These are phyloP conservation scores for Pollenia labialis DNA, from an alignment of 2,888 invertebrate species.

Conservation along the genomic window DNA sequence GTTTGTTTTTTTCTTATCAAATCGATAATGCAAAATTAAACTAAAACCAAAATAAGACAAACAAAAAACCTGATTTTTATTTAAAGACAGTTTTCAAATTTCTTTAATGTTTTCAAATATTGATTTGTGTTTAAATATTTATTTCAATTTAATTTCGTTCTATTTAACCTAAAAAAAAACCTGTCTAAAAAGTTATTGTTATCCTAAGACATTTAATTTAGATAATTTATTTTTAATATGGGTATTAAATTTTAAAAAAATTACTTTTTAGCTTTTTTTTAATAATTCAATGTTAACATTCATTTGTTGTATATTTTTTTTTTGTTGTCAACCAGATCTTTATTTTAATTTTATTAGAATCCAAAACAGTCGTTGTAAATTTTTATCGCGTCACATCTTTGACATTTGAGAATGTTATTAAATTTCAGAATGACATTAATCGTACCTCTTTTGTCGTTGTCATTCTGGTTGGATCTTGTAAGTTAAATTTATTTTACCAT, in stretches of 20 bases:
- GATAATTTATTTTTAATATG: too few species aligned
- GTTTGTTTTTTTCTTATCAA: constrained; percentile 25
- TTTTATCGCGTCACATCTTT: constrained; percentile 34
- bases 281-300: not conserved
- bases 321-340: not conserved
- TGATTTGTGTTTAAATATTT: not conserved
- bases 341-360: not conserved
- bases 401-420: constrained; percentile 36
- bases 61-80: not conserved
- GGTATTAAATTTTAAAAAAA: too few species aligned
- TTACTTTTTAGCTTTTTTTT: too few species aligned
- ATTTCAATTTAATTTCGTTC: too few species aligned
- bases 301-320: not conserved
- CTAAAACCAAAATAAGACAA: constrained; percentile 31
- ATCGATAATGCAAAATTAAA: constrained; percentile 64
- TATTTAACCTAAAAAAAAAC: too few species aligned
- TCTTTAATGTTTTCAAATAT: constrained; percentile 8
- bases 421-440: constrained; percentile 29
- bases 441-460: not conserved
- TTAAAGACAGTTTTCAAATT: not conserved
- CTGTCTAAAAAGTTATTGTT: too few species aligned
- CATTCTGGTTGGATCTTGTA: not conserved
- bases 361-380: not conserved
- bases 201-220: too few species aligned
- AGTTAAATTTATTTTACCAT: constrained; percentile 18